A percentile compares a stretch with the other conserved stretches of the same genome.
Conservation (phyloP, 92 coral and sea anemone species). For the Phenganax subtilis region DNA sequence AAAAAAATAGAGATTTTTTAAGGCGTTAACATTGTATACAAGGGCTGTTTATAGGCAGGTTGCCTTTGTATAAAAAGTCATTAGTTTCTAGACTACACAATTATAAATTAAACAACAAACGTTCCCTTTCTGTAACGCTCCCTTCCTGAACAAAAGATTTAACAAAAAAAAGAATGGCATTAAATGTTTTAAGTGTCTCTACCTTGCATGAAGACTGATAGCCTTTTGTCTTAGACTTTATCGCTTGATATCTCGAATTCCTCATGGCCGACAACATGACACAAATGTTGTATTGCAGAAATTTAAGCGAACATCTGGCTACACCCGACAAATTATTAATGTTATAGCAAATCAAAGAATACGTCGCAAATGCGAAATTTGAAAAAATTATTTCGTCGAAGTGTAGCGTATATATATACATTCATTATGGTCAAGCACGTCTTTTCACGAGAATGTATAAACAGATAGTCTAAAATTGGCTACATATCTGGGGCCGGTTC, state of each 20-base stretch:
- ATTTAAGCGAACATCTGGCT: not conserved
- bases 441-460: not conserved
- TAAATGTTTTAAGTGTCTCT: not conserved
- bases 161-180: not conserved
- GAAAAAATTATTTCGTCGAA: not conserved
- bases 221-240: not conserved
- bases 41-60: too few species aligned
- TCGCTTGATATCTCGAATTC: not conserved
- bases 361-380: slow-evolving; percentile 17
- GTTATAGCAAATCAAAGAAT: not conserved
- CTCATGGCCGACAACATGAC: not conserved
- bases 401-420: too few species aligned
- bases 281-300: not conserved
- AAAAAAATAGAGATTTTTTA: too few species aligned
- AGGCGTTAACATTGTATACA: too few species aligned
- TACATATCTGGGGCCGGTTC: too few species aligned
- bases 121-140: too few species aligned
- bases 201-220: not conserved
- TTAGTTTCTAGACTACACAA: too few species aligned
- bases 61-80: too few species aligned
- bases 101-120: too few species aligned
- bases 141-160: too few species aligned
- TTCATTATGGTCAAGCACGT: too few species aligned
- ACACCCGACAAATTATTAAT: not conserved
- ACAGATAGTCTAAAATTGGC: not conserved